Base-by-base conservation (phyloP, 2,113 vertebrate genomes). In the Tinamus guttatus region DNA sequence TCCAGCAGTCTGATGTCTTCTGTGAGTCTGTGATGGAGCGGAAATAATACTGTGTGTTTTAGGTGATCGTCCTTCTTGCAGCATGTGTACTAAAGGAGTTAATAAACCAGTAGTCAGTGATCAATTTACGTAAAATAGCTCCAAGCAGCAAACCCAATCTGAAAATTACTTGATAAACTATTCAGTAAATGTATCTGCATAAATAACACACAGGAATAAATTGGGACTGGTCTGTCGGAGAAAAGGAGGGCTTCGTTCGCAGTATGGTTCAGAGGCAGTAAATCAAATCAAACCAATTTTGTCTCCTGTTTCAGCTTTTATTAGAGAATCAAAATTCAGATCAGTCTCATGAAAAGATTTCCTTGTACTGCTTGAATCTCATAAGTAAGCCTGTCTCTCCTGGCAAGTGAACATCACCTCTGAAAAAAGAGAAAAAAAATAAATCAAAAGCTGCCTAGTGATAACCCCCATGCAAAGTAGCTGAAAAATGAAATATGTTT, bases 271-370 rank as follows among this genome's bases (percentile, higher is more conserved):
- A 88, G 69, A 88, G 83, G 81, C 65, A 69, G n/a, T 86, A 90
- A 96, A 95, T 97, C 89, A 96, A 94, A 95, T 96, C 93, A 93
- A 68, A 87, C 38, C 88, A 92, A 90, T 96, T 93, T 96, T 85
- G 54, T 96, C 58, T 92, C 69, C 80, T 62, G 49, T 96, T 97
- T 70, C 77, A 65, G 27, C 36, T 84, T 78, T 95, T 96, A 95
- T 96, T 93, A 95, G 70, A 82, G 63, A 89, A 95, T 96, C 92
- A 93, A 90, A 94, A 97, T 96, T 94, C 94, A 95, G 62, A 95
- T 92, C 94, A 93, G 73, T 75, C 52, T 92, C 78, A 63, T 73
- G 60, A 92, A 78, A 83, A 71, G 43, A 76, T 86, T 84, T 93
- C 65, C 80, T 96, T 81, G 58, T 76, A 81, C 65, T 89, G 54